These are phyloP conservation scores for Pan troglodytes DNA, from an alignment of 2,113 vertebrate genomes.

Conservation along the genomic window DNA sequence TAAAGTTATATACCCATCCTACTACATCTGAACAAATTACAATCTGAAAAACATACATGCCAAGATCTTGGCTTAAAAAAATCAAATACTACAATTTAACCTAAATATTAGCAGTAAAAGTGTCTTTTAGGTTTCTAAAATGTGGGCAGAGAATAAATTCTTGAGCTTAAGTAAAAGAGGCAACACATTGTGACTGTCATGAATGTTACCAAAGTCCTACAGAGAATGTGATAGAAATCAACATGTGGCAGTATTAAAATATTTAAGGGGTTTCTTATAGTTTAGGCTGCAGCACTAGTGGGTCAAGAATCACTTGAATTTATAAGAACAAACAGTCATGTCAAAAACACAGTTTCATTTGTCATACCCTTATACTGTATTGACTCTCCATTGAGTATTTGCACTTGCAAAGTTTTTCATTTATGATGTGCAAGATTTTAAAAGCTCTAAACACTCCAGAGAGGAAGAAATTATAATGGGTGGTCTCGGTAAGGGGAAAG, in stretches of 20 bases:
- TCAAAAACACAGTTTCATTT: constrained; percentile 19
- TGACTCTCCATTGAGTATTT: not conserved
- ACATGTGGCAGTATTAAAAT: not conserved
- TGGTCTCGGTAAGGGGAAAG: constrained; percentile 2
- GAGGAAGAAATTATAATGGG: constrained; percentile 41
- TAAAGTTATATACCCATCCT: not conserved
- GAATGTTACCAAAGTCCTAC: not conserved
- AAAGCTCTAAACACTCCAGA: constrained; percentile 41
- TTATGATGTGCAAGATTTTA: constrained; percentile 49
- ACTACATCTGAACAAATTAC: not conserved
- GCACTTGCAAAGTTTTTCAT: constrained; percentile 47
- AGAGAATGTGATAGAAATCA: not conserved
- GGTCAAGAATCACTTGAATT: constrained; percentile 10
- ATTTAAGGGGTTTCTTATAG: not conserved
- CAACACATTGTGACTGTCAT: not conserved
- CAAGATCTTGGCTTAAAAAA: constrained; percentile 7
- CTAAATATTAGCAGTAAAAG: not conserved
- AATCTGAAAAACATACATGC: not conserved
- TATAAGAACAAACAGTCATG: not conserved
- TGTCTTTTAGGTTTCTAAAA: not conserved
- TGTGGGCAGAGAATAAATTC: not conserved
- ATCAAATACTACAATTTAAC: not conserved
- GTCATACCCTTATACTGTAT: not conserved
- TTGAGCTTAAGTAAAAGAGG: constrained; percentile 12
- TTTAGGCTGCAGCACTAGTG: not conserved